Conservation (phyloP, 2,113 vertebrate species). For the Columba livia region DNA sequence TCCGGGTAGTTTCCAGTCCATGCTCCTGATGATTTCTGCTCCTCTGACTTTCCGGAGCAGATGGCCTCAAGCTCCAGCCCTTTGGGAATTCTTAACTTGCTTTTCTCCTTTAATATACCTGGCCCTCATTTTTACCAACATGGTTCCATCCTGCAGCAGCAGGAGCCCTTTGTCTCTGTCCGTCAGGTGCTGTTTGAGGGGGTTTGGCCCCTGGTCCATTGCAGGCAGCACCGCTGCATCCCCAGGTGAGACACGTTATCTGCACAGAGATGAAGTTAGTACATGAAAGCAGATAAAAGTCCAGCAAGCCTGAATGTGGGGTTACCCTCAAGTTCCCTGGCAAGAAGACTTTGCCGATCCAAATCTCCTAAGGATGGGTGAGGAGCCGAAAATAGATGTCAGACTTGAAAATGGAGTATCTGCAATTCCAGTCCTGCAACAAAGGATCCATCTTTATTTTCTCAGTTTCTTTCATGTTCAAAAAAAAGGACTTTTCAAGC, state of each 20-base stretch:
- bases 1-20: not conserved
- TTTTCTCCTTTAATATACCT: not conserved
- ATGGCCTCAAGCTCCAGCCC: not conserved
- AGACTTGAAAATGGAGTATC: not conserved
- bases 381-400: not conserved
- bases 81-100: not conserved
- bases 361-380: not conserved
- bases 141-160: not conserved
- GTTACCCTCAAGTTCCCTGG: not conserved
- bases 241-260: not conserved
- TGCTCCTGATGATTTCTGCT: not conserved
- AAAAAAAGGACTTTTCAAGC: constrained; percentile 27
- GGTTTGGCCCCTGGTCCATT: not conserved
- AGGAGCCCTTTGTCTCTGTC: not conserved
- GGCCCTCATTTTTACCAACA: not conserved
- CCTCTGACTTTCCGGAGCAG: not conserved
- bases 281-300: not conserved
- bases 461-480: constrained; percentile 36
- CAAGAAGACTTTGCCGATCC: not conserved
- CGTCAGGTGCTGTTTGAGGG: not conserved
- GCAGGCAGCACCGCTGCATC: not conserved
- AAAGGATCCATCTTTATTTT: constrained; percentile 50
- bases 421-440: constrained; percentile 15
- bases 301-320: not conserved
- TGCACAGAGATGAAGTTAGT: not conserved